phyloP scores from a whole-genome alignment of 2,888 invertebrate genomes.

The Megalurothrips usitatus region DNA sequence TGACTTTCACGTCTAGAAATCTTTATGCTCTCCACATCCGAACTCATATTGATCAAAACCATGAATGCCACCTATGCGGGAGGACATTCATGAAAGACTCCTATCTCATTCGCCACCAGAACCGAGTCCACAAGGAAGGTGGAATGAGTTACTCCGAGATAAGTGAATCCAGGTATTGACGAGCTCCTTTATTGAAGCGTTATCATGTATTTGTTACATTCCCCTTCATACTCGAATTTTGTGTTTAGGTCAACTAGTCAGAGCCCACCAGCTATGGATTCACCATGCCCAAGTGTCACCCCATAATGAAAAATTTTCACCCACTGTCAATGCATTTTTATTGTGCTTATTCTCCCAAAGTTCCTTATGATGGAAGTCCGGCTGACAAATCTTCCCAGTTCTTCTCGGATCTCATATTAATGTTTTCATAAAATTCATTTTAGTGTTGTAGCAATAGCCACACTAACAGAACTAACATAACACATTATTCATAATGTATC shows the following conservation, averaged over 20 bases:
- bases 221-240: background rate
- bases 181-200: background rate
- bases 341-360: no score
- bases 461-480: no score
- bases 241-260: background rate
- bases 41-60: slow-evolving; percentile 61
- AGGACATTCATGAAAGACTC: slow-evolving; percentile 71
- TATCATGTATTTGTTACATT: background rate
- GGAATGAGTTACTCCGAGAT: background rate
- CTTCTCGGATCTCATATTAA: no score
- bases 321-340: no score
- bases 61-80: slow-evolving; percentile 69
- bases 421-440: no score
- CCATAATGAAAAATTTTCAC: no score
- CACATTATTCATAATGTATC: no score
- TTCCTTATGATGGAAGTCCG: no score
- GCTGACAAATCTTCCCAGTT: no score
- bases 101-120: slow-evolving; percentile 72
- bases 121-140: slow-evolving; percentile 62
- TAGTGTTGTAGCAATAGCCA: no score
- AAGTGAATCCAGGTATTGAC: background rate
- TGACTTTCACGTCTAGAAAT: slow-evolving; percentile 68
- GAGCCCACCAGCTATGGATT: background rate
- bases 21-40: slow-evolving; percentile 73
- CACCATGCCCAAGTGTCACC: no score